Evolutionary conservation across 2,888 invertebrate species (phyloP), one percentile per base, ranked within the genome.

Genomic region (Polydrusus cervinus): DNA sequence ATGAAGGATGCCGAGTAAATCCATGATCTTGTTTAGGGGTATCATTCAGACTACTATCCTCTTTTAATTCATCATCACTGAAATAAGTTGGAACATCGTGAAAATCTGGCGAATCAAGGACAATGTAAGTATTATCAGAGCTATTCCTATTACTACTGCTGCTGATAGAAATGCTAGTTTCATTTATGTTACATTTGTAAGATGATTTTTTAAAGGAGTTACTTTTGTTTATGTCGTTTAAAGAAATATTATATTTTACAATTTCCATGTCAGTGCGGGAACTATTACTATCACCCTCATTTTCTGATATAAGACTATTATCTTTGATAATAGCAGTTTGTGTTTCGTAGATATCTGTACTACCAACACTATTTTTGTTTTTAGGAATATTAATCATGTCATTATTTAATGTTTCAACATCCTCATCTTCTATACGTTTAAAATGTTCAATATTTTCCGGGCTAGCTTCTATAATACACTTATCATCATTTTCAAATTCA

Each of bases 401-500:
- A 43, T 10, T 16, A 47, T 30, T 20, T n/a, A 47, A 45, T 20
- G n/a, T 1, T n/a, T 60, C 1, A 34, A 40, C 13, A 60, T 60
- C n/a, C 38, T 60, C 40, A 60, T 8, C 25, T 25, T 10, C 8
- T 8, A 25, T 25, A 53, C 9, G 1, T 10, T 53, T 25, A n/a
- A 25, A 11, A 53, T 25, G 8, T 1, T 13, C 25, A 13, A 16
- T 55, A 55, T n/a, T 38, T 5, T 38, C 16, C n/a, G 30, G 25
- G 10, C 14, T 45, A 20, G n/a, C 9, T n/a, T 49, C 14, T 1
- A 49, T 49, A n/a, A 38, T 16, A 16, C 2, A 49, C 25, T 73
- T 75, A 53, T 65, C 70, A 34, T 60, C 18, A 7, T 43, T 53
- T 61, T 75, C 75, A 67, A 71, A 75, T n/a, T 71, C 71, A 66